These are phyloP conservation scores for Eristalinus aeneus DNA, from an alignment of 2,888 invertebrate genomes.

Conservation along the genomic window DNA sequence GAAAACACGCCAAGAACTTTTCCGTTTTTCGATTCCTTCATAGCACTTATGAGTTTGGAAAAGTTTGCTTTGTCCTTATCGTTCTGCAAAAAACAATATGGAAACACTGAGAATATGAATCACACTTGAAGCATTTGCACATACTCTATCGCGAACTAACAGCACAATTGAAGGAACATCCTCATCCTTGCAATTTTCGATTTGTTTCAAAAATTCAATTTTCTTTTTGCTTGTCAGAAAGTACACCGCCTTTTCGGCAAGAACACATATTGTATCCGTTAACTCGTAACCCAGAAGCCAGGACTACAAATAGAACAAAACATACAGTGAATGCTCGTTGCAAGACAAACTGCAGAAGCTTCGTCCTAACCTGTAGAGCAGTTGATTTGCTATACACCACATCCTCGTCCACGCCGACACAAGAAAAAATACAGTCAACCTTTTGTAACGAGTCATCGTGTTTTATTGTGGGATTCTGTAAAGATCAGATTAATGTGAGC, in stretches of 20 bases:
- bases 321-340: not conserved
- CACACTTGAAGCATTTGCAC: constrained; percentile 72
- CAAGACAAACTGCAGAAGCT: not conserved
- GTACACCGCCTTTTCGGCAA: constrained; percentile 91
- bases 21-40: constrained; percentile 93
- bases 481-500: not conserved
- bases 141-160: constrained; percentile 93
- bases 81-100: constrained; percentile 81
- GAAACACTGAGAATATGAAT: not conserved
- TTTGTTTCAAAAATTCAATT: constrained; percentile 96
- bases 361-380: constrained; percentile 89
- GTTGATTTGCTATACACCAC: constrained; percentile 98
- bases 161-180: constrained; percentile 92
- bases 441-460: constrained; percentile 89
- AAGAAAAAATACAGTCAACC: constrained; percentile 94
- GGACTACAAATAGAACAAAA: constrained; percentile 82
- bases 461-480: constrained; percentile 82
- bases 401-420: constrained; percentile 97
- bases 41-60: constrained; percentile 87
- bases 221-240: constrained; percentile 99
- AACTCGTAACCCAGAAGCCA: constrained; percentile 99
- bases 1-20: constrained; percentile 93
- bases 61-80: constrained; percentile 97
- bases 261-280: constrained; percentile 96
- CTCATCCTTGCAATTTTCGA: constrained; percentile 92